Conservation (phyloP, 2,888 invertebrate genomes). For the Orthosia gothica region DNA sequence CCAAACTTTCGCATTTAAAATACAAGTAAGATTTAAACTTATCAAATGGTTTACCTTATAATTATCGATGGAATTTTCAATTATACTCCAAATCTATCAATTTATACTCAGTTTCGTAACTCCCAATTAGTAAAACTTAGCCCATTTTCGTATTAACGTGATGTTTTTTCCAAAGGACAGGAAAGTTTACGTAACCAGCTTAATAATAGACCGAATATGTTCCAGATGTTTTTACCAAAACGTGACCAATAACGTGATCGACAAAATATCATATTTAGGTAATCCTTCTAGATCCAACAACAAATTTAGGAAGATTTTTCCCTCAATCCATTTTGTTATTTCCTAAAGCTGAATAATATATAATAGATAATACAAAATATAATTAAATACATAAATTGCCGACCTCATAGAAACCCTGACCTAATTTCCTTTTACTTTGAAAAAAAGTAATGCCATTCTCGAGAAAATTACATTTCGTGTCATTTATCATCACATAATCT, state of each 20-base stretch:
- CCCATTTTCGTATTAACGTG: background rate
- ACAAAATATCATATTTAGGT: background rate
- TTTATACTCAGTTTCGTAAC: background rate
- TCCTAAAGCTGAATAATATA: too few relatives aligned
- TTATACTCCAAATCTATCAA: background rate
- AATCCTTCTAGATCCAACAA: background rate
- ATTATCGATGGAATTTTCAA: background rate
- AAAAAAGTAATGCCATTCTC: background rate
- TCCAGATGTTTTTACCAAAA: constrained; percentile 1
- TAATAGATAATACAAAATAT: too few relatives aligned
- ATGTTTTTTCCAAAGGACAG: background rate
- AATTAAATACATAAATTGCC: background rate
- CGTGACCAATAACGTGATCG: constrained; percentile 19
- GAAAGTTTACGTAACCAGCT: background rate
- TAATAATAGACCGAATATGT: background rate
- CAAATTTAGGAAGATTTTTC: background rate
- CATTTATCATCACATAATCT: background rate
- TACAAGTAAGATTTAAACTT: too few relatives aligned
- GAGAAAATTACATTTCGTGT: background rate
- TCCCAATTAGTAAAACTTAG: background rate
- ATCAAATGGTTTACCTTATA: background rate
- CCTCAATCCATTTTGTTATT: background rate
- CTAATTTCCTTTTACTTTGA: background rate
- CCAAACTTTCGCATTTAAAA: too few relatives aligned
- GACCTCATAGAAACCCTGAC: background rate